Evolutionary conservation across 30 jellyfish, hydroid and myxozoan species (phyloP).

Genomic region (Pelagia noctiluca): DNA sequence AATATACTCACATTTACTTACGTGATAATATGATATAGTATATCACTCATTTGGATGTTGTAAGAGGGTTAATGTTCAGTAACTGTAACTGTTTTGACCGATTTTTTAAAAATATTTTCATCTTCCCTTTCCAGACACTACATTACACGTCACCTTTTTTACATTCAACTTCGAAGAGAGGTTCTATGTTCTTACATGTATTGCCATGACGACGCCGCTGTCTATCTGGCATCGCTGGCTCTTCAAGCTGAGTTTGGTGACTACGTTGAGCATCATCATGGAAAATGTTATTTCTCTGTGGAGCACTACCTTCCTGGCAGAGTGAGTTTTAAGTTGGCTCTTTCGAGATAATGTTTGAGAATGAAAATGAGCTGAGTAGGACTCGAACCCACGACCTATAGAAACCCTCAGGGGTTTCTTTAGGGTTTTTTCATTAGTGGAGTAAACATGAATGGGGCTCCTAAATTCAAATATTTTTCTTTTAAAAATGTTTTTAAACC

Average conservation of each 20-base stretch:
- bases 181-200: conserved; percentile 64
- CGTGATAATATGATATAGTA: too few relatives aligned
- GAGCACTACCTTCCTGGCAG: conserved; percentile 82
- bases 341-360: too few relatives aligned
- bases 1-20: too few relatives aligned
- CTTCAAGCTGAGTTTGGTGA: conserved; percentile 91
- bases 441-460: too few relatives aligned
- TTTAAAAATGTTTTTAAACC: too few relatives aligned
- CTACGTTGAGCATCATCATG: conserved; percentile 59
- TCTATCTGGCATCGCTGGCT: conserved; percentile 73
- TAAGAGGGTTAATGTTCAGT: too few relatives aligned
- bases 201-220: conserved; percentile 81
- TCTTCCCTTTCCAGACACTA: conserved; percentile 41
- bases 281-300: conserved; percentile 63
- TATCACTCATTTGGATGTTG: too few relatives aligned
- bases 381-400: too few relatives aligned
- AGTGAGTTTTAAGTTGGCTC: conserved; percentile 31
- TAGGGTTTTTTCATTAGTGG: too few relatives aligned
- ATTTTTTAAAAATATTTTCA: not conserved
- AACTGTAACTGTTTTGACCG: not conserved
- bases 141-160: conserved; percentile 75
- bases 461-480: too few relatives aligned
- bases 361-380: too few relatives aligned
- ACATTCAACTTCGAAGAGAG: conserved; percentile 80
- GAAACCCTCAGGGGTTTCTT: too few relatives aligned